phyloP scores from a whole-genome alignment of 2,113 vertebrate species.

The Fukomys damarensis region DNA sequence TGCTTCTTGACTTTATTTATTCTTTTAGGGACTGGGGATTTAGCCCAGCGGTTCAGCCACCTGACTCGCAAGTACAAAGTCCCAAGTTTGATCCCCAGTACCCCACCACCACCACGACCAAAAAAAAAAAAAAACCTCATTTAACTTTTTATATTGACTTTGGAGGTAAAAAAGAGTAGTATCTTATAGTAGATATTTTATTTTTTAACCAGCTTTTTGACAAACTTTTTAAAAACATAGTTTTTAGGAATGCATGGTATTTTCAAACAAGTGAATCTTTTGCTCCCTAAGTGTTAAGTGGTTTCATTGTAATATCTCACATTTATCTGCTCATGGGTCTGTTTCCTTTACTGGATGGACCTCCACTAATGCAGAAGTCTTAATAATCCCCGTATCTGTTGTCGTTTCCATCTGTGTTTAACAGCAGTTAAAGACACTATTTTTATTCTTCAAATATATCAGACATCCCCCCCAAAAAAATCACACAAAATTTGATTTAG shows the following conservation, averaged over 20 bases:
- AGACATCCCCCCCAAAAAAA: neutral
- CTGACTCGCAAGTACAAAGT: no score
- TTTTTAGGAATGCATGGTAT: neutral
- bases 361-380: neutral
- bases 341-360: neutral
- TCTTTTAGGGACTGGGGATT: no score
- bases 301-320: neutral
- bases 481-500: neutral
- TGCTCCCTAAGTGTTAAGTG: neutral
- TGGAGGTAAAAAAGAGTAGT: neutral
- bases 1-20: neutral
- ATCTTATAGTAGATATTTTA: neutral
- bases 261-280: conserved; percentile 24
- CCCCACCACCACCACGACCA: no score
- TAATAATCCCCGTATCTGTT: neutral
- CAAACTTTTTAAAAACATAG: neutral
- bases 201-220: no score
- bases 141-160: neutral
- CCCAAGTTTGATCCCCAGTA: no score
- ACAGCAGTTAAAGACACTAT: neutral
- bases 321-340: neutral
- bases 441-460: neutral
- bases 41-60: no score
- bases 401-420: neutral
- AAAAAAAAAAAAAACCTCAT: no score